phyloP scores from a whole-genome alignment of 2,113 vertebrate genomes.

The Odobenus rosmarus region DNA sequence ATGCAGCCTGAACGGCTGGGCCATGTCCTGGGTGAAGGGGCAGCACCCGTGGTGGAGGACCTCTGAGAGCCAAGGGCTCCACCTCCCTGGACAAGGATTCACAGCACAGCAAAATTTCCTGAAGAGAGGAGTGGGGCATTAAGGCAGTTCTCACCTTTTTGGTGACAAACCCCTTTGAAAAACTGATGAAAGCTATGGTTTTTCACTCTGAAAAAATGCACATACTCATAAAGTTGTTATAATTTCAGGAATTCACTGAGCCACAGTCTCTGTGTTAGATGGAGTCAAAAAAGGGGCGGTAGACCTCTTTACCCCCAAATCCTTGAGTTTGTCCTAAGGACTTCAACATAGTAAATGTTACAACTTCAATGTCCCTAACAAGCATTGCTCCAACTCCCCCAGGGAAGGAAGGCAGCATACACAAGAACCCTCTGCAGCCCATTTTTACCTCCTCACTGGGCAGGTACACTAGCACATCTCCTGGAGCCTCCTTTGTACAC shows the following conservation, averaged over 20 bases:
- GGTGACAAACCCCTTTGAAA: constrained; percentile 31
- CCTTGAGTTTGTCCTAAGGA: background rate
- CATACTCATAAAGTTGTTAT: background rate
- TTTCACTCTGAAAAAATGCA: constrained; percentile 35
- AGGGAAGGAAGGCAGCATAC: background rate
- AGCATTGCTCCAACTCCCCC: background rate
- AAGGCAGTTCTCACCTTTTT: background rate
- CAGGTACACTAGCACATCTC: constrained; percentile 90
- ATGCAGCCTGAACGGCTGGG: constrained; percentile 86
- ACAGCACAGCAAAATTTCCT: constrained; percentile 90
- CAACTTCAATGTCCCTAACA: background rate
- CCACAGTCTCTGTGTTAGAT: background rate
- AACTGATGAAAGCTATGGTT: background rate
- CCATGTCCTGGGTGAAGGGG: constrained; percentile 87
- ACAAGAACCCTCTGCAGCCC: background rate
- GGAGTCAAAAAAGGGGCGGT: background rate
- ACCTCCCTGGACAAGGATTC: constrained; percentile 87
- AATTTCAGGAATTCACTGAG: background rate
- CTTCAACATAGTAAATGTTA: background rate
- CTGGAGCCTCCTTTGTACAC: constrained; percentile 85
- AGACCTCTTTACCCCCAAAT: background rate
- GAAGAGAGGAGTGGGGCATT: background rate
- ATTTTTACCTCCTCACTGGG: constrained; percentile 89
- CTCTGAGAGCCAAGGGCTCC: constrained; percentile 83
- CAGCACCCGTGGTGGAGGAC: constrained; percentile 87